Evolutionary conservation across 64 coral and sea anemone species (phyloP), one percentile per base, ranked within the genome.

Genomic region (Pachyseris speciosa): DNA sequence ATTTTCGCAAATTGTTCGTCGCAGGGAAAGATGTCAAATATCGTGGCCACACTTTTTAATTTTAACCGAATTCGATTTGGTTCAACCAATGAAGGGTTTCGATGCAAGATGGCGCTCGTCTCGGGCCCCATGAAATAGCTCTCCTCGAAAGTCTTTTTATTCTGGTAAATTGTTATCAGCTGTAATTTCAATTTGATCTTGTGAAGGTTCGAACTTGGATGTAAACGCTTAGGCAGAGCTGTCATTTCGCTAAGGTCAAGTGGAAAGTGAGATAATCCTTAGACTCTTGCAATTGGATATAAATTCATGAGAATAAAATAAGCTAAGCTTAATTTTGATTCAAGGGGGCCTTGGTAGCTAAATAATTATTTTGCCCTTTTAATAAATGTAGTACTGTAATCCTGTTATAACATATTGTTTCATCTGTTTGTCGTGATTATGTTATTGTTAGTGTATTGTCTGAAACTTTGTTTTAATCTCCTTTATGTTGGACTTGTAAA

Each of bases 1-100:
- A 81, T 81, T 81, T 81, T 81, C 77, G 77, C 51, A 81, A 81
- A 61, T 81, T 81, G 51, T 80, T 40, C 48, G 12, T 59, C 20
- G 29, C 58, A 61, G 22, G n/a, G n/a, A 45, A 45, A 45, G 4
- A 45, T 45, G 43, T 45, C 43, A 75, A n/a, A 49, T 70, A 29
- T 75, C 72, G 44, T 25, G 48, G 43, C 24, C 12, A 50, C 10
- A 44, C n/a, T n/a, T n/a, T n/a, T n/a, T n/a, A 8, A 43, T 24
- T 24, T 61, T 37, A 12, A 2, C 37, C 10, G 20, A 60, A 38
- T 20, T 4, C 15, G 10, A 39, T 38, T 27, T 9, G 33, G 17
- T 19, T 19, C 4, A 19, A 29, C 29, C 24, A 38, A 24, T 75
- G 44, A 40, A 39, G 19, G 17, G 42, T 75, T 61, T 59, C 32